phyloP scores from a whole-genome alignment of 2,797 vertebrate species.

The Chromobotia macracanthus region DNA sequence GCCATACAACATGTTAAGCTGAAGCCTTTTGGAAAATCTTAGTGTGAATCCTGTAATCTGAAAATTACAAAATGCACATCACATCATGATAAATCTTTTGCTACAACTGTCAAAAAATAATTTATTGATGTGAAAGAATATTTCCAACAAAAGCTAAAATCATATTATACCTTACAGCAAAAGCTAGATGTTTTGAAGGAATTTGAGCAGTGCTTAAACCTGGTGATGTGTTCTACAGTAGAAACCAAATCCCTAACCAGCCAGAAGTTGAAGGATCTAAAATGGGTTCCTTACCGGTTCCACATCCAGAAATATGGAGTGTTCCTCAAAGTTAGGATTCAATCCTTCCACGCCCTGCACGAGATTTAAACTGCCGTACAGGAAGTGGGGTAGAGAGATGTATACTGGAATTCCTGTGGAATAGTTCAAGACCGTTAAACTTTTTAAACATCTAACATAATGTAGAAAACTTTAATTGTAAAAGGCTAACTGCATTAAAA shows the following conservation, averaged over 20 bases:
- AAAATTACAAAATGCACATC: constrained; percentile 43
- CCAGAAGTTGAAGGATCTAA: not conserved
- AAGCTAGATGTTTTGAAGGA: not conserved
- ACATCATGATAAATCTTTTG: not conserved
- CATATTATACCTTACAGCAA: too few relatives aligned
- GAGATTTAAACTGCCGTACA: constrained; percentile 79
- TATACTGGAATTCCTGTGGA: constrained; percentile 80
- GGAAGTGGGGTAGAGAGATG: constrained; percentile 92
- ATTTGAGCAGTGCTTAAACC: not conserved
- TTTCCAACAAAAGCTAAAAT: not conserved
- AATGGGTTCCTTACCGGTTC: constrained; percentile 85
- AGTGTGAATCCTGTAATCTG: constrained; percentile 92
- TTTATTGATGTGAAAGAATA: not conserved
- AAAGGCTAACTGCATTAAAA: too few relatives aligned
- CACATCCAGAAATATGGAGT: constrained; percentile 86
- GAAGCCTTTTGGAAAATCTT: constrained; percentile 89
- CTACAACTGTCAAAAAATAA: not conserved
- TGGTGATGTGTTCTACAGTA: too few relatives aligned
- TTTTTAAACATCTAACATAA: not conserved
- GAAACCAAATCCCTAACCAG: too few relatives aligned
- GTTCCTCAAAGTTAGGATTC: constrained; percentile 77
- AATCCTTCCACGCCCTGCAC: constrained; percentile 75
- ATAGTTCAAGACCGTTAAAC: not conserved
- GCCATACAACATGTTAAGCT: constrained; percentile 88
- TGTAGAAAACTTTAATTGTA: too few relatives aligned